Conservation (phyloP, 2,888 invertebrate species). For the Toxonevra muliebris region DNA sequence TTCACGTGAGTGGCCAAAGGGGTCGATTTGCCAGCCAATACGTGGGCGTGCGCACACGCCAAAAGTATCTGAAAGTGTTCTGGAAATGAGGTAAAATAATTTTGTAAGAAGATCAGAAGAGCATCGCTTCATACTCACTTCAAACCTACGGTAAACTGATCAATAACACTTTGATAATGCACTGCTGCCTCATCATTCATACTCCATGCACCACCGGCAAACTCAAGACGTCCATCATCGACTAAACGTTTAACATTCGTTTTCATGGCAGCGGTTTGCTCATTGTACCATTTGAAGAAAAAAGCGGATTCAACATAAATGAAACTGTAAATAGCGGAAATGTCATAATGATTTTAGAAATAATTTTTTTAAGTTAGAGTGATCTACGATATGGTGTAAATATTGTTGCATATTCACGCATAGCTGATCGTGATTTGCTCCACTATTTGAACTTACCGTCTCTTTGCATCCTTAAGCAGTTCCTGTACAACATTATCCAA, state of each 20-base stretch:
- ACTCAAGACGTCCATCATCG: constrained; percentile 77
- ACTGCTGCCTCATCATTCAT: constrained; percentile 84
- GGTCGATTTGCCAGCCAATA: constrained; percentile 88
- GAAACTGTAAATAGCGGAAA: constrained; percentile 69
- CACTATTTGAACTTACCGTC: constrained; percentile 67
- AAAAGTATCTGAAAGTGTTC: constrained; percentile 74
- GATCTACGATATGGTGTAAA: neutral
- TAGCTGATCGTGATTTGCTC: neutral
- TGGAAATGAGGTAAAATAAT: constrained; percentile 51
- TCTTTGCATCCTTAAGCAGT: constrained; percentile 74
- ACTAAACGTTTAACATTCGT: constrained; percentile 75
- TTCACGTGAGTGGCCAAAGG: constrained; percentile 88
- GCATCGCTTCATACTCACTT: constrained; percentile 62
- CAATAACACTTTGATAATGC: constrained; percentile 76
- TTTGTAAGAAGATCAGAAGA: too few relatives aligned
- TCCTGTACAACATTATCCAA: constrained; percentile 84
- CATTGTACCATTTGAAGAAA: constrained; percentile 86
- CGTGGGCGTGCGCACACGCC: constrained; percentile 79
- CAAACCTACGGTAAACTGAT: constrained; percentile 77
- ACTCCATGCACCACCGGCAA: constrained; percentile 82
- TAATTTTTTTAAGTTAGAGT: too few relatives aligned
- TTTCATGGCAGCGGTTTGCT: constrained; percentile 71
- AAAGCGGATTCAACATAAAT: constrained; percentile 91
- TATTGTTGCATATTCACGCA: too few relatives aligned
- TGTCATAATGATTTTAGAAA: neutral